Conservation (phyloP, 2,113 vertebrate species). For the Vombatus ursinus region DNA sequence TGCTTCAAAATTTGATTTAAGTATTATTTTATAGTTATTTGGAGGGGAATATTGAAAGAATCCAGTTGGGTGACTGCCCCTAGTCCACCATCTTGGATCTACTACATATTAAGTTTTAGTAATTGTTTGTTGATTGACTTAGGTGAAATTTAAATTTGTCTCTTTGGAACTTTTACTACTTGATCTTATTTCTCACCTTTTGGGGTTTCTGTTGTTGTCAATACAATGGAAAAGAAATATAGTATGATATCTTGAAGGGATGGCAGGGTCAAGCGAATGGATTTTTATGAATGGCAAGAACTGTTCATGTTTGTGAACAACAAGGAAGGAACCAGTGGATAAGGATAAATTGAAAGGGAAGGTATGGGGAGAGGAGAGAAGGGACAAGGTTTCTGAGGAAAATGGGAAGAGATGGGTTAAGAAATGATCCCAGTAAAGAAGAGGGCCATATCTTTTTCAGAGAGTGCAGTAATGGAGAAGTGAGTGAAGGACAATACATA, state of each 20-base stretch:
- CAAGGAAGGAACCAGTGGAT: neutral
- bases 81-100: neutral
- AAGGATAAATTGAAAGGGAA: neutral
- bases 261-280: neutral
- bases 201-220: neutral
- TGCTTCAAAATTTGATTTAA: neutral
- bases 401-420: neutral
- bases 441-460: neutral
- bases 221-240: neutral
- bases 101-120: neutral
- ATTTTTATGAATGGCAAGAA: neutral
- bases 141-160: neutral
- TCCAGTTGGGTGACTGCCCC: neutral
- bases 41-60: neutral
- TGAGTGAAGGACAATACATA: neutral
- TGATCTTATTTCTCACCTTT: neutral
- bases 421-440: neutral
- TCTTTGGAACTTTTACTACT: neutral
- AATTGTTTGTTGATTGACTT: neutral
- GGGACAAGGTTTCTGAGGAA: neutral
- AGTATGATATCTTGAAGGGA: neutral
- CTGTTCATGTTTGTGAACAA: neutral
- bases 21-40: neutral
- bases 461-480: neutral
- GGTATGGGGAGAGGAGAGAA: neutral